A percentile compares a stretch with the other conserved stretches of the same genome.
Conservation (phyloP, 1,140 invertebrate species). For the Ptiloglossa arizonensis region DNA sequence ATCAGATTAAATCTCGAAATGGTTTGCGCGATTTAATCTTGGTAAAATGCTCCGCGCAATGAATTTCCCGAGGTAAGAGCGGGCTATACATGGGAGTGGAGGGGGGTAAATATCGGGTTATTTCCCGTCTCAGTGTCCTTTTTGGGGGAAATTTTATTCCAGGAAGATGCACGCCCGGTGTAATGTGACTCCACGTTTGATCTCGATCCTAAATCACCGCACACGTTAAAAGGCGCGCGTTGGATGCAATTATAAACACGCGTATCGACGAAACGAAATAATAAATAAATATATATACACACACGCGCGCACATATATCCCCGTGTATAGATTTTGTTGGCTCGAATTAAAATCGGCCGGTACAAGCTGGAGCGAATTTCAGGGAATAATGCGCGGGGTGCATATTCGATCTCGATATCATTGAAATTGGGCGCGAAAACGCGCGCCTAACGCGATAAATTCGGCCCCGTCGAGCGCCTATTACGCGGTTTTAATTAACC, state of each 20-base stretch:
- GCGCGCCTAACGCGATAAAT: constrained; percentile 5
- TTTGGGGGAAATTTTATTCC: not conserved
- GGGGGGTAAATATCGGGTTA: not conserved
- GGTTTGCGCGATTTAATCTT: not conserved
- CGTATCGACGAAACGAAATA: no score
- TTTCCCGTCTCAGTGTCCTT: not conserved
- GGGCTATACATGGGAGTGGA: no score
- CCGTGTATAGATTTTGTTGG: no score
- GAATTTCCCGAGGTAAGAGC: not conserved
- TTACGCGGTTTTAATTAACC: constrained; percentile 39
- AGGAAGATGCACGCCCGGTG: not conserved
- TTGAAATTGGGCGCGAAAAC: not conserved
- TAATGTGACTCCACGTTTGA: no score
- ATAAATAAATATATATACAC: no score
- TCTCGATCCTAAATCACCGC: no score
- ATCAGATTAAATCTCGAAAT: not conserved
- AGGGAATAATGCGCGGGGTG: not conserved
- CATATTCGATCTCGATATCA: not conserved
- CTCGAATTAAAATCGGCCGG: no score
- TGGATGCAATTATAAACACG: no score
- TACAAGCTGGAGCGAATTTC: not conserved
- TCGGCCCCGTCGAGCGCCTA: not conserved
- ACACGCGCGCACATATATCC: no score
- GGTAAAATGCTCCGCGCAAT: not conserved
- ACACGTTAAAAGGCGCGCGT: no score